Evolutionary conservation across 2,888 invertebrate species (phyloP).

Genomic region (Stenotaenia linearis): DNA sequence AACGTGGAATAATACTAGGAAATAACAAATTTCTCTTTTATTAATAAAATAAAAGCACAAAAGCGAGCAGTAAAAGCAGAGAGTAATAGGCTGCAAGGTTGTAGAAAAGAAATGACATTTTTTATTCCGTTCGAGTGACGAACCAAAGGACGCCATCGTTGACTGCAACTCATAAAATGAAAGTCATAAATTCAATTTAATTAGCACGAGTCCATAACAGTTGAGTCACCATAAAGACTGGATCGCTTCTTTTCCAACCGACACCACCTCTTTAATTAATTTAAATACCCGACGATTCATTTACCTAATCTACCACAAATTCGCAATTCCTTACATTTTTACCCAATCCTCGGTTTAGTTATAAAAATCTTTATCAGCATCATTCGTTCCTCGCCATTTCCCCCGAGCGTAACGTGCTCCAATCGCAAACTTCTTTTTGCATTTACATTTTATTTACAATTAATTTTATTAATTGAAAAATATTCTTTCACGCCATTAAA

Average conservation of each 20-base stretch:
- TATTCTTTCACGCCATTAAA: too few relatives aligned
- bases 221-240: neutral
- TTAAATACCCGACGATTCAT: neutral
- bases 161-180: constrained; percentile 8
- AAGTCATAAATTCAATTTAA: constrained; percentile 3
- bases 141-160: neutral
- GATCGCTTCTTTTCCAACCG: neutral
- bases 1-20: neutral
- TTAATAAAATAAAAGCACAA: constrained; percentile 7
- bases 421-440: too few relatives aligned
- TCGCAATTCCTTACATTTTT: neutral
- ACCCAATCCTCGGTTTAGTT: neutral
- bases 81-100: neutral
- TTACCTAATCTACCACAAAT: constrained; percentile 11
- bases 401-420: neutral
- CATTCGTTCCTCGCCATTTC: neutral
- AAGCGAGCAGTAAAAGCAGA: neutral
- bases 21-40: constrained; percentile 3
- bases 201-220: neutral
- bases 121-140: neutral
- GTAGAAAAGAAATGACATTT: constrained; percentile 1
- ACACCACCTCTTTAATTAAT: constrained; percentile 14
- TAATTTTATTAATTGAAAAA: too few relatives aligned
- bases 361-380: neutral
- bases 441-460: neutral